These are phyloP conservation scores for Crenichthys baileyi DNA, from an alignment of 2,797 vertebrate species.

Conservation along the genomic window DNA sequence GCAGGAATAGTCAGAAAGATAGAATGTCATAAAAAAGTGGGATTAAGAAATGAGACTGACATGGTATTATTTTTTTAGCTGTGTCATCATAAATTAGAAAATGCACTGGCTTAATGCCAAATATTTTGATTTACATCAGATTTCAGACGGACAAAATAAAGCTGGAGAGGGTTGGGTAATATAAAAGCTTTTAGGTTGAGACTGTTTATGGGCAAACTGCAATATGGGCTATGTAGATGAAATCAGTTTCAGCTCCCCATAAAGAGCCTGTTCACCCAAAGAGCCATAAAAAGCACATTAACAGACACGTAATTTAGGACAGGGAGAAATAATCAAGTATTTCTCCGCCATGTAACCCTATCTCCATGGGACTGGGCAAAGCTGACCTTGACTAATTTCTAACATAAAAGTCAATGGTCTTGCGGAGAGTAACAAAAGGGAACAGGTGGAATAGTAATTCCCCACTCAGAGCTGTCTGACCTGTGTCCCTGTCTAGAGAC, in stretches of 20 bases:
- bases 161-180: not conserved
- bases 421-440: slow-evolving; percentile 24
- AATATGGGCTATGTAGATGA: slow-evolving; percentile 15
- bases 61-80: slow-evolving; percentile 22
- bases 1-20: slow-evolving; percentile 16
- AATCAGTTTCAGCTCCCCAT: slow-evolving; percentile 44
- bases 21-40: not conserved
- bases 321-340: slow-evolving; percentile 38
- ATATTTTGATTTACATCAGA: slow-evolving; percentile 11
- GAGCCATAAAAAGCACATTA: slow-evolving; percentile 10
- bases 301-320: slow-evolving; percentile 18
- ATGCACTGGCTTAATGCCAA: not conserved
- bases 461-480: slow-evolving; percentile 22
- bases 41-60: slow-evolving; percentile 9
- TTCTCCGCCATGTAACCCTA: slow-evolving; percentile 36
- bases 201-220: slow-evolving; percentile 22
- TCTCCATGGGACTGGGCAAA: slow-evolving; percentile 75
- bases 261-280: slow-evolving; percentile 10
- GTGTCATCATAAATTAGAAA: not conserved
- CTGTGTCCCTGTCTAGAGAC: slow-evolving; percentile 21
- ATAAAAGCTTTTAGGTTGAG: slow-evolving; percentile 13
- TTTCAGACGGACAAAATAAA: slow-evolving; percentile 6
- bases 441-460: slow-evolving; percentile 45
- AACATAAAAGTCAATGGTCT: slow-evolving; percentile 44
- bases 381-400: slow-evolving; percentile 74